Evolutionary conservation across 1,140 invertebrate genomes (phyloP).

Genomic region (Ceratoteleas bidentatus): DNA sequence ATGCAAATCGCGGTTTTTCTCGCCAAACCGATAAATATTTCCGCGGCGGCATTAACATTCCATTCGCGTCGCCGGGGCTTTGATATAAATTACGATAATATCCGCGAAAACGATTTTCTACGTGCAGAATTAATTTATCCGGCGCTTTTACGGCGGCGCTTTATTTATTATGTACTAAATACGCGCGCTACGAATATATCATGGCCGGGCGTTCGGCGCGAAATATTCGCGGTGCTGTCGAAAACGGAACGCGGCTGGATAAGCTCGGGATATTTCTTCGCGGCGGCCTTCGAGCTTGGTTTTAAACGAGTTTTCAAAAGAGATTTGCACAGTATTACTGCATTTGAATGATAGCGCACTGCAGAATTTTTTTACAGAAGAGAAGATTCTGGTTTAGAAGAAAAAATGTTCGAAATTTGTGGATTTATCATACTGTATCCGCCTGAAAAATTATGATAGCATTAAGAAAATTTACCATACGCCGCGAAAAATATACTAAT

Average conservation of each 20-base stretch:
- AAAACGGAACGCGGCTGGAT: conserved; percentile 4
- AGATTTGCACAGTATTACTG: no score
- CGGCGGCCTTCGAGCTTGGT: conserved; percentile 23
- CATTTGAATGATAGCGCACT: no score
- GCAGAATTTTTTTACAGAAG: no score
- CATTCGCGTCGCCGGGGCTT: conserved; percentile 31
- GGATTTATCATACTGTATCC: no score
- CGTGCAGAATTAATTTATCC: conserved; percentile 57
- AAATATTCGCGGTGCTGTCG: conserved; percentile 28
- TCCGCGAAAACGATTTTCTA: conserved; percentile 32
- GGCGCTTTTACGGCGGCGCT: conserved; percentile 47
- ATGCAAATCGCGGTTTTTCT: conserved; percentile 46
- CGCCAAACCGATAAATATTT: conserved; percentile 42
- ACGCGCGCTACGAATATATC: conserved; percentile 48
- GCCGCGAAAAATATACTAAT: no score
- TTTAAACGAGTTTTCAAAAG: no score
- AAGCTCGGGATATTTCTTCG: conserved; percentile 7
- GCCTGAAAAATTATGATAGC: no score
- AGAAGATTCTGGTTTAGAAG: no score
- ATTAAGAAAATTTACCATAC: no score
- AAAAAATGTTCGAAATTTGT: no score
- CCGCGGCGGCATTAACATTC: conserved; percentile 45
- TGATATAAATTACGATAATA: conserved; percentile 62
- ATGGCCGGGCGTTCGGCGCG: conserved; percentile 22
- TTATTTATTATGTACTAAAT: conserved; percentile 62